These are phyloP conservation scores for Leuctra nigra DNA, from an alignment of 2,888 invertebrate genomes.

Conservation along the genomic window DNA sequence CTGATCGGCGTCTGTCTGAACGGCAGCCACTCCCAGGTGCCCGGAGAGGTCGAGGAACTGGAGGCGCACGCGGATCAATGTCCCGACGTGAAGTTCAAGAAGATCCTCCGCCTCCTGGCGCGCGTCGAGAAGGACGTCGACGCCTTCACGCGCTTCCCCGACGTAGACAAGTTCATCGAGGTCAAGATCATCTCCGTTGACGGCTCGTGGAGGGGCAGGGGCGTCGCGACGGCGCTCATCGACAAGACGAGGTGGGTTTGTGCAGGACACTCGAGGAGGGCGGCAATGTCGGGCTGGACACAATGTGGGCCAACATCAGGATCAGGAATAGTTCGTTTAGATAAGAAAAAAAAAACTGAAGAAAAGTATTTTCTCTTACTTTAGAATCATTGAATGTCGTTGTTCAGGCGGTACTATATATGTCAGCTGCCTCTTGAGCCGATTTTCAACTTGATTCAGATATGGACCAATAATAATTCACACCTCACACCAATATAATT, in stretches of 20 bases:
- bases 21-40: slow-evolving; percentile 38
- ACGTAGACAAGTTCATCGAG: slow-evolving; percentile 48
- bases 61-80: slow-evolving; percentile 44
- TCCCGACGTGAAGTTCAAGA: slow-evolving; percentile 54
- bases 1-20: slow-evolving; percentile 52
- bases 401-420: no score
- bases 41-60: slow-evolving; percentile 37
- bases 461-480: no score
- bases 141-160: slow-evolving; percentile 42
- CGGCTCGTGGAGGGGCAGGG: slow-evolving; percentile 54
- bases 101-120: slow-evolving; percentile 54
- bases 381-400: no score
- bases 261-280: no score
- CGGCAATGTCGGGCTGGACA: no score
- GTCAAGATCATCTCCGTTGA: slow-evolving; percentile 62
- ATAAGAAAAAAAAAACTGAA: no score
- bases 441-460: no score
- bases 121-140: slow-evolving; percentile 49
- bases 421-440: no score
- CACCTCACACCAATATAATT: no score
- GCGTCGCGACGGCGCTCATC: slow-evolving; percentile 57
- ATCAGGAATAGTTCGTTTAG: no score
- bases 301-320: no score
- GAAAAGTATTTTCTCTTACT: no score
- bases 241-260: slow-evolving; percentile 54